A percentile compares a stretch with the other conserved stretches of the same genome.
phyloP scores from a whole-genome alignment of 1,140 invertebrate genomes.

The Belonocnema kinseyi region DNA sequence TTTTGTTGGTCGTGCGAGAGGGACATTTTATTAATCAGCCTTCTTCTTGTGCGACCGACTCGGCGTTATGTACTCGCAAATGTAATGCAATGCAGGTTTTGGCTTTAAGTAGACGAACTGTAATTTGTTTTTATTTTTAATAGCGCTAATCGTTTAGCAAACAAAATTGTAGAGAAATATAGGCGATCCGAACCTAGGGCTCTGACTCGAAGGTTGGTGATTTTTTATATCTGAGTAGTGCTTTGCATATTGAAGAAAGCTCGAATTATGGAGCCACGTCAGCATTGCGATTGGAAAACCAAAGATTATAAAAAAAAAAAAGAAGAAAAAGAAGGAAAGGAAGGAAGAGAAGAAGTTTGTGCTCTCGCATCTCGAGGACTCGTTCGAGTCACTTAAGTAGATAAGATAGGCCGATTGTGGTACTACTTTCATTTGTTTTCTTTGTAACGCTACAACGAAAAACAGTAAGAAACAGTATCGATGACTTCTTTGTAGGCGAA shows the following conservation, averaged over 20 bases:
- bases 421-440: constrained; percentile 41
- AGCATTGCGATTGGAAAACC: constrained; percentile 18
- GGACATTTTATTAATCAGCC: constrained; percentile 32
- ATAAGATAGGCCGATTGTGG: constrained; percentile 31
- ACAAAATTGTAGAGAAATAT: constrained; percentile 34
- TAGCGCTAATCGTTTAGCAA: constrained; percentile 37
- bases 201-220: constrained; percentile 3
- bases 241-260: constrained; percentile 3
- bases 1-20: background rate
- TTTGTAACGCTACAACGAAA: constrained; percentile 33
- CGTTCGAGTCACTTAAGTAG: constrained; percentile 6
- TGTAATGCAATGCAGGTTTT: constrained; percentile 50
- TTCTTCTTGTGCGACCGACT: constrained; percentile 35
- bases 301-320: constrained; percentile 17
- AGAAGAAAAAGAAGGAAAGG: background rate
- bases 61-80: constrained; percentile 41
- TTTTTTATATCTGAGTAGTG: constrained; percentile 6
- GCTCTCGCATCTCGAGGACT: too few species aligned
- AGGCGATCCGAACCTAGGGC: constrained; percentile 2
- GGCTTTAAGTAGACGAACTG: constrained; percentile 56
- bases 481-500: constrained; percentile 9
- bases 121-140: constrained; percentile 49
- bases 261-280: background rate
- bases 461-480: background rate
- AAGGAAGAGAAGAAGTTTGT: background rate